These are phyloP conservation scores for Platichthys stellatus DNA, from an alignment of 2,113 vertebrate species.

Conservation along the genomic window DNA sequence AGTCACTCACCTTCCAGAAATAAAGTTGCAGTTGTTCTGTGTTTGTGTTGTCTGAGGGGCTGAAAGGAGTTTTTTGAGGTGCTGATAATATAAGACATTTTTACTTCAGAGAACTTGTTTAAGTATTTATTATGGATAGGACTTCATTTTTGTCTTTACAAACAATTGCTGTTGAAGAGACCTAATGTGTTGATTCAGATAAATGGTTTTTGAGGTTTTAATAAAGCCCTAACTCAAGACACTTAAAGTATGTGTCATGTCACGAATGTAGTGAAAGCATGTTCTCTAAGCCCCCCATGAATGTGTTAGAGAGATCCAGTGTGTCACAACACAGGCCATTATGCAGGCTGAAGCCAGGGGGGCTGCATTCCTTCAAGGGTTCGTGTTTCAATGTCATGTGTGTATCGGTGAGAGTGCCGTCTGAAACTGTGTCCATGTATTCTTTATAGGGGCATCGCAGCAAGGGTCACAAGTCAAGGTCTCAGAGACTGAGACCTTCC, in stretches of 20 bases:
- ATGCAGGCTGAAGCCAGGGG: conserved; percentile 40
- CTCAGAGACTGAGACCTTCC: conserved; percentile 44
- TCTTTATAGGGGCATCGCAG: conserved; percentile 47
- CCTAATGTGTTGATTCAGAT: neutral
- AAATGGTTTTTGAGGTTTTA: conserved; percentile 1
- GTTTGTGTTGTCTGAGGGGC: conserved; percentile 19
- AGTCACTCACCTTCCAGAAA: conserved; percentile 63
- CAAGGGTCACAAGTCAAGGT: conserved; percentile 57
- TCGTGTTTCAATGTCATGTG: conserved; percentile 63
- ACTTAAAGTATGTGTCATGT: conserved; percentile 43
- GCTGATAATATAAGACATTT: neutral
- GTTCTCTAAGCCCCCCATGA: conserved; percentile 41
- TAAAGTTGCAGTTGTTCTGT: conserved; percentile 52
- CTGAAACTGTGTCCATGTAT: conserved; percentile 50
- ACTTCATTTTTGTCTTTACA: conserved; percentile 2
- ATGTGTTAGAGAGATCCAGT: conserved; percentile 38
- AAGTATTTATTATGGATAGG: neutral
- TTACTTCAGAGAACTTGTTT: neutral
- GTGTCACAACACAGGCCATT: conserved; percentile 66
- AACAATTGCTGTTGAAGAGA: neutral
- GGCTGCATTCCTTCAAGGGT: conserved; percentile 64
- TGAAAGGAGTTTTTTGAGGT: conserved; percentile 21
- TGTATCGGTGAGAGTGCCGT: conserved; percentile 31
- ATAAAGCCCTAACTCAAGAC: neutral
- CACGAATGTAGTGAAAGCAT: conserved; percentile 62